Evolutionary conservation across 2,888 invertebrate species (phyloP), one percentile per base, ranked within the genome.

Genomic region (Icerya purchasi): DNA sequence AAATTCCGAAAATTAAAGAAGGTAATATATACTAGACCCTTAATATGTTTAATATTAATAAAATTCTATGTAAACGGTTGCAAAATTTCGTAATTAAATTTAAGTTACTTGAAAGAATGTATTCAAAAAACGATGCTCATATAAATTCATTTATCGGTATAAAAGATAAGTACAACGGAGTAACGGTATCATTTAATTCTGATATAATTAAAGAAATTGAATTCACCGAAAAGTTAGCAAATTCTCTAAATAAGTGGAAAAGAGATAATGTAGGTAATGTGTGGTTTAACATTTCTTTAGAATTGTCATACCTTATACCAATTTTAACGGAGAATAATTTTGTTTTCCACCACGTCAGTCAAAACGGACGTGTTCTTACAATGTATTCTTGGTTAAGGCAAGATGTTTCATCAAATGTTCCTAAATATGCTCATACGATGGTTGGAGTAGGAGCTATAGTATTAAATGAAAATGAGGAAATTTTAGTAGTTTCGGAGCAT

Each of bases 371-470:
- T 36, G 83, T 80, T 70, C 84, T 89, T 1, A 83, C 82, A 76
- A 78, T 93, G 77, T 83, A 80, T 66, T 79, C 80, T 69, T 92
- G 91, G 90, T 72, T 93, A 61, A 82, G 84, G 1, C 73, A 72
- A 8, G 70, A 78, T 61, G 75, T 77, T 68, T 70, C 73, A 21
- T 74, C 73, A 59, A 84, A 84, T 67, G 74, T 88, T 63, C 88
- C 89, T 23, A 77, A 77, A n/a, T 84, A 82, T 66, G 83, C 86
- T 1, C 88, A 90, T 69, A 90, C 88, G 5, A 75, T 80, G 72
- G 68, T 84, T 19, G 91, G 93, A 54, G 86, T 88, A 3, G 93
- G 90, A 36, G 90, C 85, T 3, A 78, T 92, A 65, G 88, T 93
- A 5, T 76, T 88, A 0, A 87, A 90, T 71, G 78, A 83, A 3